A percentile compares a stretch with the other conserved stretches of the same genome.
These are phyloP conservation scores for Oncorhynchus clarkii DNA, from an alignment of 2,113 vertebrate genomes.

Conservation along the genomic window DNA sequence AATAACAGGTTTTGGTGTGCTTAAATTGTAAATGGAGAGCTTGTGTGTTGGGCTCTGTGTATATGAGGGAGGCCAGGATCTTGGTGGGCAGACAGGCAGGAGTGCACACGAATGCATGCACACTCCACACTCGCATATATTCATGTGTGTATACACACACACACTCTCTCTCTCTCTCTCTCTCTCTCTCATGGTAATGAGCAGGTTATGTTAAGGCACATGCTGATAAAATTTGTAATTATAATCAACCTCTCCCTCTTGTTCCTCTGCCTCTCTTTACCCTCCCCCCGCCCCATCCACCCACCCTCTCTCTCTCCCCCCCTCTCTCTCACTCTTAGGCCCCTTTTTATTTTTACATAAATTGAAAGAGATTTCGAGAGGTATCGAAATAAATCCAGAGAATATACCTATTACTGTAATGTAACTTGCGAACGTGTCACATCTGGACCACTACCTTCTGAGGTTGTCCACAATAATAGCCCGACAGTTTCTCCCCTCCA, in stretches of 20 bases:
- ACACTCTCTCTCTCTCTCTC: constrained; percentile 30
- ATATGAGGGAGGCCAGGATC: constrained; percentile 56
- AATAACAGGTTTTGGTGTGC: constrained; percentile 82
- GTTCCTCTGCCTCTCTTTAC: constrained; percentile 25
- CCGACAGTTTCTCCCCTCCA: too few relatives aligned
- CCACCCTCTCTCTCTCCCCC: constrained; percentile 38
- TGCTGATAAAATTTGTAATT: constrained; percentile 77
- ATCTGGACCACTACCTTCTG: too few relatives aligned
- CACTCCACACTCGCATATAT: background rate
- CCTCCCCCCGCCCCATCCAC: background rate
- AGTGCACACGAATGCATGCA: background rate
- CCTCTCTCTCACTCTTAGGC: constrained; percentile 20
- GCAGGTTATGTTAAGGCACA: constrained; percentile 77
- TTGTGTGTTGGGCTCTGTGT: constrained; percentile 70
- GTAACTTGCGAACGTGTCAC: too few relatives aligned
- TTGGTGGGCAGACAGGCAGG: constrained; percentile 45
- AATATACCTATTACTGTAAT: too few relatives aligned
- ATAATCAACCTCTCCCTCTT: constrained; percentile 73
- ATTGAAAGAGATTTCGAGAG: too few relatives aligned
- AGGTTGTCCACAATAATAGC: too few relatives aligned
- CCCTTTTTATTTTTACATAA: too few relatives aligned
- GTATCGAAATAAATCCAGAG: too few relatives aligned
- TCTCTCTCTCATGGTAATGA: constrained; percentile 68
- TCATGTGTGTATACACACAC: background rate
- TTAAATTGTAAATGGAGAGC: constrained; percentile 77